A percentile compares a stretch with the other conserved stretches of the same genome.
Evolutionary conservation across 2,797 vertebrate species (phyloP).

Genomic region (Gallinago solitaria): DNA sequence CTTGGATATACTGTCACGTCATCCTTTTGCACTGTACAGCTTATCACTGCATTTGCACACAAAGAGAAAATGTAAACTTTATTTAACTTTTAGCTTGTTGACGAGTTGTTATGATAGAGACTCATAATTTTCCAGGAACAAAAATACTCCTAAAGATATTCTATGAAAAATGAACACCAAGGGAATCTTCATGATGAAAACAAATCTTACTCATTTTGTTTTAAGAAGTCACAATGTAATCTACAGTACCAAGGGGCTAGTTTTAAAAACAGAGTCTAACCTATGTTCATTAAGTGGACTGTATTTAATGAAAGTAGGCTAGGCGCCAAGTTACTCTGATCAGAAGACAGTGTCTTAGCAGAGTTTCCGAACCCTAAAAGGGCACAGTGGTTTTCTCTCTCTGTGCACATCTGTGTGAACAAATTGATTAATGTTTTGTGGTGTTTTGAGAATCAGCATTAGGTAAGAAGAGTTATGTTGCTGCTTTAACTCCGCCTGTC

Average conservation of each 20-base stretch:
- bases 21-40: not conserved
- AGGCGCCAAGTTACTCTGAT: not conserved
- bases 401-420: fast-evolving
- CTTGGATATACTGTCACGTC: not conserved
- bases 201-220: not conserved
- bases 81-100: not conserved
- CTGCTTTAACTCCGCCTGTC: not conserved
- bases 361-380: not conserved
- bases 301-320: not conserved
- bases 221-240: not conserved
- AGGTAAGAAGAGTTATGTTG: not conserved
- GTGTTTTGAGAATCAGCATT: not conserved
- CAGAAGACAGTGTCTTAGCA: not conserved
- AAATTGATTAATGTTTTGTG: not conserved
- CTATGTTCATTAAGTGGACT: not conserved
- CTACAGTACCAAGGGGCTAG: not conserved
- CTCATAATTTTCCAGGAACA: not conserved
- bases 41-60: not conserved
- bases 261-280: not conserved
- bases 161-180: not conserved
- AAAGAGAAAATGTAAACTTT: not conserved
- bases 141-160: not conserved
- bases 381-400: not conserved
- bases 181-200: not conserved
- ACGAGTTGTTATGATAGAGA: not conserved